Conservation (phyloP, 2,888 invertebrate species). For the Oscheius myriophilus region DNA sequence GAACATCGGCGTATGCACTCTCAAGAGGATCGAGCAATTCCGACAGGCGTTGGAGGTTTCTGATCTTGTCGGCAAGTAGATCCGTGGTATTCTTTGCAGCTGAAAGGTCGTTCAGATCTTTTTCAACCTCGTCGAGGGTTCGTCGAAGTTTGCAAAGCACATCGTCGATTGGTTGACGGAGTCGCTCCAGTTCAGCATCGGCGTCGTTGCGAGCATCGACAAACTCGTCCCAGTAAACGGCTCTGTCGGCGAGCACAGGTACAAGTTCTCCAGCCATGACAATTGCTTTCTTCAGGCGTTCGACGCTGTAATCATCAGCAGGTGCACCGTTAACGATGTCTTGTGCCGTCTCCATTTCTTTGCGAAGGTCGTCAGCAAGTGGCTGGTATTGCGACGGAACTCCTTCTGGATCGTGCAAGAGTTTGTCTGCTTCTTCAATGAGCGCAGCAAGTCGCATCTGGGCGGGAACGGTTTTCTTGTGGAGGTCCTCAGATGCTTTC, state of each 20-base stretch:
- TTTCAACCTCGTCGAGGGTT: conserved; percentile 32
- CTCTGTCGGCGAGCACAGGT: conserved; percentile 48
- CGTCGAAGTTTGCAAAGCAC: conserved; percentile 35
- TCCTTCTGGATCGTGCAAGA: conserved; percentile 45
- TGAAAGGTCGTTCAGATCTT: conserved; percentile 35
- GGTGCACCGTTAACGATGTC: conserved; percentile 29
- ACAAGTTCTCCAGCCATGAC: conserved; percentile 37
- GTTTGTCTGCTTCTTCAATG: conserved; percentile 41
- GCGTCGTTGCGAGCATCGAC: conserved; percentile 49
- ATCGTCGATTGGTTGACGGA: conserved; percentile 40
- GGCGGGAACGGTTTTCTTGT: conserved; percentile 33
- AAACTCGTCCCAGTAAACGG: conserved; percentile 50
- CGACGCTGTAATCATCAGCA: conserved; percentile 34
- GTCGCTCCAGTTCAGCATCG: conserved; percentile 46
- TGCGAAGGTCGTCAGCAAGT: conserved; percentile 38
- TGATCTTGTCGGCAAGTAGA: conserved; percentile 38
- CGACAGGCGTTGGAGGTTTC: conserved; percentile 51
- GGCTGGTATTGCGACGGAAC: conserved; percentile 44
- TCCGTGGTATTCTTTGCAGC: conserved; percentile 35
- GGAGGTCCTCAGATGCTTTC: conserved; percentile 40
- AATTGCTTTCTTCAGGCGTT: conserved; percentile 36
- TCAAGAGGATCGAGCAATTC: conserved; percentile 59
- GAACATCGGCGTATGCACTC: conserved; percentile 58
- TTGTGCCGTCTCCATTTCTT: conserved; percentile 33
- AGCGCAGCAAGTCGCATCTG: conserved; percentile 40